Evolutionary conservation across 2,113 vertebrate species (phyloP).

Genomic region (Hyperopisus bebe): DNA sequence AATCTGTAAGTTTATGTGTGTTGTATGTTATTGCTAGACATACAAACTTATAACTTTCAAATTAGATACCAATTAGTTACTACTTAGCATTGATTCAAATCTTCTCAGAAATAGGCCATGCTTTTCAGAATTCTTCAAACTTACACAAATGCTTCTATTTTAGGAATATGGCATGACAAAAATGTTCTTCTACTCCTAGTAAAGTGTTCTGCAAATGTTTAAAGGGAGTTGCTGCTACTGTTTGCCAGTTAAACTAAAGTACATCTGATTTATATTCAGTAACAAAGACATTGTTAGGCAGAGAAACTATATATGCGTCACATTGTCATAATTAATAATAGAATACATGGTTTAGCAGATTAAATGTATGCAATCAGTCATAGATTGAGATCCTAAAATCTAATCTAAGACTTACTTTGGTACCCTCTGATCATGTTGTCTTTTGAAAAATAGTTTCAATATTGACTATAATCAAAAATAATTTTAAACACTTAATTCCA

Average conservation of each 20-base stretch:
- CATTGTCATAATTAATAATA: neutral
- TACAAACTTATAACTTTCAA: constrained; percentile 32
- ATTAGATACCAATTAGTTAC: constrained; percentile 41
- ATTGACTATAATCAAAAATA: neutral
- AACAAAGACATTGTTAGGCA: neutral
- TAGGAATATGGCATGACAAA: constrained; percentile 24
- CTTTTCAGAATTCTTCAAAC: constrained; percentile 26
- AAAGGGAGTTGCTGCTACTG: constrained; percentile 1
- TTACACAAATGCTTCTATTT: constrained; percentile 29
- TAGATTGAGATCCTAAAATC: neutral
- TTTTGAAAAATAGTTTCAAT: neutral
- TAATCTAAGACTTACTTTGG: neutral
- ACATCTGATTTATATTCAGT: constrained; percentile 1
- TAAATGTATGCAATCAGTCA: neutral
- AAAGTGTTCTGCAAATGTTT: constrained; percentile 20
- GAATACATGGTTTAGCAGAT: neutral
- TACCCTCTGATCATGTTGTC: neutral
- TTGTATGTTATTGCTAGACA: neutral
- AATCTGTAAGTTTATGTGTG: constrained; percentile 6
- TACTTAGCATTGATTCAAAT: constrained; percentile 39
- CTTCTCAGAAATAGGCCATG: constrained; percentile 18
- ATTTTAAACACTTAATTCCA: constrained; percentile 9
- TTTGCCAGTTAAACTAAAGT: neutral
- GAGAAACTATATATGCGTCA: neutral
- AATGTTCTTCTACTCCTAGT: constrained; percentile 8